These are phyloP conservation scores for Pycnomerus fuliginosus DNA, from an alignment of 2,888 invertebrate genomes.

Conservation along the genomic window DNA sequence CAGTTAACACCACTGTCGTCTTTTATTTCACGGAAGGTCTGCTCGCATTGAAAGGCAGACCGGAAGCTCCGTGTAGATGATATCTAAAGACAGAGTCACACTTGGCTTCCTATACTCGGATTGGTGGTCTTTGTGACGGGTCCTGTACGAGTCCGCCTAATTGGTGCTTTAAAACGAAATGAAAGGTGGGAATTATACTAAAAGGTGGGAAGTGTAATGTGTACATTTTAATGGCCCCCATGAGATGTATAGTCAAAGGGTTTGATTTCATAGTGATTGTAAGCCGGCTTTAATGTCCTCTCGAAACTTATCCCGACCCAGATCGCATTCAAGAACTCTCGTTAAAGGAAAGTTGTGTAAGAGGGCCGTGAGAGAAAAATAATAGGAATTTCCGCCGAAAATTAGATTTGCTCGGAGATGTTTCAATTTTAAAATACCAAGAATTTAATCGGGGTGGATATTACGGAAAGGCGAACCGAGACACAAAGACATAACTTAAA, in stretches of 20 bases:
- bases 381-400: too few relatives aligned
- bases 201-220: slow-evolving; percentile 27
- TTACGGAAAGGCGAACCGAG: slow-evolving; percentile 9
- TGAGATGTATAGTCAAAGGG: slow-evolving; percentile 18
- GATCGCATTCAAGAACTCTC: too few relatives aligned
- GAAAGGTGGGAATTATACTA: slow-evolving; percentile 30
- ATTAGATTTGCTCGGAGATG: too few relatives aligned
- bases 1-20: too few relatives aligned
- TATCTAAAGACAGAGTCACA: slow-evolving; percentile 29
- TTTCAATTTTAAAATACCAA: slow-evolving; percentile 15
- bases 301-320: too few relatives aligned
- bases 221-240: slow-evolving; percentile 24
- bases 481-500: slow-evolving; percentile 21
- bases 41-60: too few relatives aligned
- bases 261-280: slow-evolving; percentile 9
- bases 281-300: too few relatives aligned
- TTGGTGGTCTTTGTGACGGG: slow-evolving; percentile 30
- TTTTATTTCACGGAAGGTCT: too few relatives aligned
- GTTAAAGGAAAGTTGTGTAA: too few relatives aligned
- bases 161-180: slow-evolving; percentile 27
- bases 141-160: slow-evolving; percentile 24
- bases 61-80: slow-evolving; percentile 21
- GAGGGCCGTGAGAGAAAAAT: too few relatives aligned
- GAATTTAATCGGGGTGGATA: slow-evolving; percentile 13
- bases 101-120: slow-evolving; percentile 30